Base-by-base conservation (phyloP, 2,113 vertebrate genomes). In the Pao palembangensis region DNA sequence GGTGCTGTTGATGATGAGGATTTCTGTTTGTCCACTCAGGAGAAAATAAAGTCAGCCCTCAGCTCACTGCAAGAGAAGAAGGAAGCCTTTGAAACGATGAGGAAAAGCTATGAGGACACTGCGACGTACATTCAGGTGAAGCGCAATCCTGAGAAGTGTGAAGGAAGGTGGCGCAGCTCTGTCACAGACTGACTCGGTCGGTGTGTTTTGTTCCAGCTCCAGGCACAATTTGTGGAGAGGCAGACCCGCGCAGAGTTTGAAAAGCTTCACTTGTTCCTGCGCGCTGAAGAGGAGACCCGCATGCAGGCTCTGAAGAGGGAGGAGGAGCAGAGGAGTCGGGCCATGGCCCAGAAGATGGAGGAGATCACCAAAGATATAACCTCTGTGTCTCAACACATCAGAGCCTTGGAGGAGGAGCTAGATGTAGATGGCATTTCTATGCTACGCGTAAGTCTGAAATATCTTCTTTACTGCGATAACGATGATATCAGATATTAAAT, bases 231-330 rank as follows among this genome's bases (percentile, higher is more conserved):
- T 5, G 87, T 88, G 55, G 81, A 81, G 46, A 69, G 53, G 2
- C 59, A 70, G 13, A 88, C 79, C 14, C 82, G 44, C 0, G 82
- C 84, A 41, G 88, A 88, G 73, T 90, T 89, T 10, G 79, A 82
- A 44, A 83, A 70, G 18, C 82, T 90, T 17, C 87, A 62, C 56
- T 15, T 38, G 6, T 88, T 90, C 66, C 84, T 90, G 0, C 48
- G 10, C 0, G 77, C 38, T 0, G 83, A 88, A 51, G 88, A 90
- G 21, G 83, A 69, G 0, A 70, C 62, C 43, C 69, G 75, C 55
- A 65, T 90, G 69, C 67, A 64, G 2, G 59, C 21, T 7, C 84
- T 90, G 82, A 84, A 47, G 70, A 38, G 3, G 48, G 89, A 89
- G 66, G 77, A 88, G 0, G 77, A 82, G 75, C 59, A 74, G 59